A percentile compares a stretch with the other conserved stretches of the same genome.
Conservation (phyloP, 2,113 vertebrate species). For the Crotophaga sulcirostris region DNA sequence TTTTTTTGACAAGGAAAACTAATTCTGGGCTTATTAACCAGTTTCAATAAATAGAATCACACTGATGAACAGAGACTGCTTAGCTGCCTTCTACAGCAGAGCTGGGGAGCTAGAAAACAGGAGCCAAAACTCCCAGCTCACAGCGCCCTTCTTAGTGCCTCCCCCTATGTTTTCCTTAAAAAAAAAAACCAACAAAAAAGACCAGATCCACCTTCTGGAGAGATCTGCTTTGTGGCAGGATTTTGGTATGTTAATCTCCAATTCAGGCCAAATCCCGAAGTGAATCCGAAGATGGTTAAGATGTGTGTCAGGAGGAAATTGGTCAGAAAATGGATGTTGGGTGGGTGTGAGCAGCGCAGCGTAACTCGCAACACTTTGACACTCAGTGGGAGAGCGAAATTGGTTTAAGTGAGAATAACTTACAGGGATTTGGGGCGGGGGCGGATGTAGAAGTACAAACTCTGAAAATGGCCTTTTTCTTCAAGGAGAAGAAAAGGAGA, state of each 20-base stretch:
- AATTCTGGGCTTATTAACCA: neutral
- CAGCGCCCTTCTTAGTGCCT: neutral
- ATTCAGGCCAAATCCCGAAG: neutral
- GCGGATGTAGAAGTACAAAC: constrained; percentile 10
- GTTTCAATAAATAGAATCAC: neutral
- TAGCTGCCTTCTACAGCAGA: neutral
- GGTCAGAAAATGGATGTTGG: constrained; percentile 31
- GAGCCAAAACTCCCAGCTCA: neutral
- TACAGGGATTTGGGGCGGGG: neutral
- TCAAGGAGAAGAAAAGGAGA: neutral
- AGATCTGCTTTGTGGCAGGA: neutral
- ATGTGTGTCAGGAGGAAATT: constrained; percentile 30
- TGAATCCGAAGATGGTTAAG: neutral
- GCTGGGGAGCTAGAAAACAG: neutral
- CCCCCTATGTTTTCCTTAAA: neutral
- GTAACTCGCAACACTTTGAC: neutral
- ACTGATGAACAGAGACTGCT: neutral
- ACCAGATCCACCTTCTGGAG: neutral
- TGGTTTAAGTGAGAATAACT: constrained; percentile 34
- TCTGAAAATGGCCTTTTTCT: constrained; percentile 25
- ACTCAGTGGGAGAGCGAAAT: constrained; percentile 13
- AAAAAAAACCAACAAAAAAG: neutral
- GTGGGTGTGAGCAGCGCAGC: constrained; percentile 4
- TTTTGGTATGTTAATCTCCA: neutral
- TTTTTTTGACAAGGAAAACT: neutral